A percentile compares a stretch with the other conserved stretches of the same genome.
phyloP scores from a whole-genome alignment of 2,888 invertebrate species.

The Melipona beecheii region DNA sequence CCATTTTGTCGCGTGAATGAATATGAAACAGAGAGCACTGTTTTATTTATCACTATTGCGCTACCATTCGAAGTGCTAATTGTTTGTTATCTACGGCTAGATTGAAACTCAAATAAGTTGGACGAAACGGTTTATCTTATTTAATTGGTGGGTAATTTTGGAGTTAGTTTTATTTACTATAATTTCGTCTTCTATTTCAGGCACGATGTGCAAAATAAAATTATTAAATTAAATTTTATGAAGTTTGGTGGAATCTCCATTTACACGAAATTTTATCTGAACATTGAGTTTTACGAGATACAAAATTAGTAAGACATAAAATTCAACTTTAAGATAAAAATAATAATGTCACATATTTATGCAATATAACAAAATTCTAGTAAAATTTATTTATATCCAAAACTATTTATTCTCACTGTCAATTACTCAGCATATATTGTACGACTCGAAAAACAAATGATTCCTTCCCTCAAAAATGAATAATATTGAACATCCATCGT shows the following conservation, averaged over 20 bases:
- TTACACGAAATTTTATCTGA: not conserved
- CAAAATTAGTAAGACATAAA: no score
- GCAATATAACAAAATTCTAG: no score
- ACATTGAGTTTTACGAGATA: no score
- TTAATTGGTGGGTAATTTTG: not conserved
- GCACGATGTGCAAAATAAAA: not conserved
- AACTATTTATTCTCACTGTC: no score
- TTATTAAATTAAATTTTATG: not conserved
- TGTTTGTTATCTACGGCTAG: no score
- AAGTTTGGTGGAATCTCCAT: not conserved
- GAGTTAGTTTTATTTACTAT: not conserved
- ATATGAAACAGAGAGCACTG: not conserved
- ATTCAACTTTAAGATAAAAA: no score
- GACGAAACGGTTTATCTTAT: not conserved
- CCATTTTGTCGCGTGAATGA: conserved; percentile 27
- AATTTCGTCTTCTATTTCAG: not conserved
- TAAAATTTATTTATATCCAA: no score
- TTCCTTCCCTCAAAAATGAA: not conserved
- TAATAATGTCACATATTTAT: no score
- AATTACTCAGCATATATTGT: no score
- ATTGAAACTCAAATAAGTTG: not conserved
- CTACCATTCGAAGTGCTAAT: not conserved
- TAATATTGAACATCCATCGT: not conserved
- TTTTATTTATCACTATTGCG: not conserved
- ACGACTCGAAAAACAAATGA: no score